Evolutionary conservation across 2,888 invertebrate genomes (phyloP).

Genomic region (Masnerella sp.): DNA sequence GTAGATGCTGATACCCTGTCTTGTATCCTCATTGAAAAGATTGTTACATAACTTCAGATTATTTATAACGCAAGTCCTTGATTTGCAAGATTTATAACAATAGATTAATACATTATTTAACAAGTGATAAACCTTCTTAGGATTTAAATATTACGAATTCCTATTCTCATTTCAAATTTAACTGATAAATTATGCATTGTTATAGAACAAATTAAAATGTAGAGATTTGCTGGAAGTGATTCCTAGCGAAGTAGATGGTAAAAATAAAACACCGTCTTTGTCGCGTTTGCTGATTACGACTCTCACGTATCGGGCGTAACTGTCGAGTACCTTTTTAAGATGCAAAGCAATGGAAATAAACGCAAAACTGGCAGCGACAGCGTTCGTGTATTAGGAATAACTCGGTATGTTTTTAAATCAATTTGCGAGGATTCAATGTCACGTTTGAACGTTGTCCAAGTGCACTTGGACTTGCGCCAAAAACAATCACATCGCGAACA

Average conservation of each 20-base stretch:
- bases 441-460: conserved; percentile 55
- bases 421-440: conserved; percentile 65
- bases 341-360: conserved; percentile 42
- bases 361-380: conserved; percentile 58
- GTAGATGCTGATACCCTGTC: too few relatives aligned
- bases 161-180: conserved; percentile 8
- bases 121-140: conserved; percentile 3
- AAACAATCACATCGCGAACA: conserved; percentile 66
- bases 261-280: conserved; percentile 41
- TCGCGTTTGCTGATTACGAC: conserved; percentile 26
- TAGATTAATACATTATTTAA: conserved; percentile 28
- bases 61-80: not conserved
- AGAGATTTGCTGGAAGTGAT: conserved; percentile 17
- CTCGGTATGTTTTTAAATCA: conserved; percentile 75
- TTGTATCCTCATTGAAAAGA: too few relatives aligned
- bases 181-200: conserved; percentile 28
- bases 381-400: conserved; percentile 71
- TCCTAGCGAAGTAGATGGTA: not conserved
- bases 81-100: not conserved
- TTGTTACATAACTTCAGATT: not conserved
- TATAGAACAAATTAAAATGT: conserved; percentile 28
- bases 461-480: conserved; percentile 71
- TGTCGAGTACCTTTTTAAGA: conserved; percentile 26
- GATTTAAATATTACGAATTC: conserved; percentile 23
- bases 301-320: conserved; percentile 33